Percentiles rank a stretch among this genome's conserved stretches.
These are phyloP conservation scores for Cheirogaleus major DNA, from an alignment of 2,797 vertebrate genomes.

Conservation along the genomic window DNA sequence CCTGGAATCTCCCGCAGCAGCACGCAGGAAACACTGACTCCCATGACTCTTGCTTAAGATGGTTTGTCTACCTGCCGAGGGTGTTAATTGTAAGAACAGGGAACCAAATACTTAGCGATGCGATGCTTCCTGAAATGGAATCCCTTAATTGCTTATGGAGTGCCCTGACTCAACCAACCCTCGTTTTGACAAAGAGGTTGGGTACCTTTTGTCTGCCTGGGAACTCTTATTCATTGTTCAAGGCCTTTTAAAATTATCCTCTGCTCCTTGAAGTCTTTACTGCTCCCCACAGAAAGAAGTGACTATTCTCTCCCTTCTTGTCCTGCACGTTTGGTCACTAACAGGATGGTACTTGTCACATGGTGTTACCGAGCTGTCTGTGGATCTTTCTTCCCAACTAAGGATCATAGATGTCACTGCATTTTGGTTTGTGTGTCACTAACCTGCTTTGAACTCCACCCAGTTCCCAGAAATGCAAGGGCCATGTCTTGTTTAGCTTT, in stretches of 20 bases:
- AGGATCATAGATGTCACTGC: background rate
- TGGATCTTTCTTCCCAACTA: background rate
- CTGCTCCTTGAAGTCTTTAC: background rate
- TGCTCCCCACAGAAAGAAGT: background rate
- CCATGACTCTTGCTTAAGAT: background rate
- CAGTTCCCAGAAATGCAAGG: background rate
- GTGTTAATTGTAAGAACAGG: background rate
- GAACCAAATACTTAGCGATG: background rate
- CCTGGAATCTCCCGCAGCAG: background rate
- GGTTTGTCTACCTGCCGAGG: background rate
- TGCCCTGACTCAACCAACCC: background rate
- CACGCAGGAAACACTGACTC: background rate
- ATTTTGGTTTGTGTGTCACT: background rate
- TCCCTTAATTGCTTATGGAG: background rate
- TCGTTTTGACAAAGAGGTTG: background rate
- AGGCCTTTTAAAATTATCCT: background rate
- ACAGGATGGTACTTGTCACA: background rate
- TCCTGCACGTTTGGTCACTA: background rate
- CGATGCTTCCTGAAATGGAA: conserved; percentile 21
- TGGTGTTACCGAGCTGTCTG: background rate
- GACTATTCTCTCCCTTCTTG: background rate
- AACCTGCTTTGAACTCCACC: background rate
- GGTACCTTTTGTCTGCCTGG: background rate
- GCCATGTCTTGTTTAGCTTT: background rate
- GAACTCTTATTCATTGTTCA: background rate